Base-by-base conservation (phyloP, 2,113 vertebrate genomes). In the Desmodus rotundus region DNA sequence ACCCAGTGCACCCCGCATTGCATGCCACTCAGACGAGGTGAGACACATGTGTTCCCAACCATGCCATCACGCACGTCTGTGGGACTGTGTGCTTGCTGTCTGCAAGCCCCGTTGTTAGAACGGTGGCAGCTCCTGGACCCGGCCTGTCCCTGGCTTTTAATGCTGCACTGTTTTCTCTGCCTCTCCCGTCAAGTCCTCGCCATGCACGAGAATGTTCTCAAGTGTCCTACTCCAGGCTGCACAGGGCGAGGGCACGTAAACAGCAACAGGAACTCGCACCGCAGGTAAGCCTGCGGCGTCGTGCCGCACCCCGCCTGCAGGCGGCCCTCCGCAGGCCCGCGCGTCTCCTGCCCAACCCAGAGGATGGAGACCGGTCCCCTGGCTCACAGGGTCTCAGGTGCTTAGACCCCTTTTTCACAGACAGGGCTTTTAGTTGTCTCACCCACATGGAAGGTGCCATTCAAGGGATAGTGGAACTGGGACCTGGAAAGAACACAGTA, bases 121-220 rank as follows among this genome's bases (percentile, higher is more conserved):
- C 97, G 96, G 97, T 94, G 97, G 97, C 97, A 31, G 94, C 93
- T 95, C 98, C 98, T 97, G 98, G 98, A 88, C 97, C 98, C 96
- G 98, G 52, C 50, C 97, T 97, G 6, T 96, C 98, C 98, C 98
- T 97, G 96, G 98, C 98, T 98, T 98, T 98, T 98, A 99, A 99
- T 92, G 97, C 98, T 98, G 97, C 98, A 96, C 98, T 99, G 97
- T 98, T 98, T 97, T 98, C 98, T 99, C 98, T 99, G 99, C 99
- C 99, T 99, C 98, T 99, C 98, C 99, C 98, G 98, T 99, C 99
- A 99, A 99, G 99, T 99, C 99, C 99, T 99, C 98, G 99, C 99
- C 98, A 99, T 99, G 99, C 99, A 99, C 99, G 99, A 99, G 99
- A 99, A 99, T 99, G 99, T 99, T 98, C 99, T 99, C 99, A 99